A percentile compares a stretch with the other conserved stretches of the same genome.
These are phyloP conservation scores for Scaptomyza hsui DNA, from an alignment of 1,140 invertebrate species.

Conservation along the genomic window DNA sequence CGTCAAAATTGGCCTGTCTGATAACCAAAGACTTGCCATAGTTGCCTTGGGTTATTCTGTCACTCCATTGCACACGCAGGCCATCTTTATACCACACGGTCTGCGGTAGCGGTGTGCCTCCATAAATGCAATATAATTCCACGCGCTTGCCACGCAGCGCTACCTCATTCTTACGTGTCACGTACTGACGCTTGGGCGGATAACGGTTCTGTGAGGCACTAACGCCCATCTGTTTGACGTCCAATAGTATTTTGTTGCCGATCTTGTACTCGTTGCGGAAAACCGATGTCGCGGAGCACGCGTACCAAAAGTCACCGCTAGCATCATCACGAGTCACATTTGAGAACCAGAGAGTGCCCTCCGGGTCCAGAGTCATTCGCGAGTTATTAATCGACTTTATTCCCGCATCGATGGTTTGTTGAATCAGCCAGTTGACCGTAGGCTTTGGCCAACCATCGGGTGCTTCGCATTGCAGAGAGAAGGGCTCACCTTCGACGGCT, in stretches of 20 bases:
- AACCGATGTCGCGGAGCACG: conserved; percentile 93
- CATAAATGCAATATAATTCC: conserved; percentile 94
- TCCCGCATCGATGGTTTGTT: conserved; percentile 88
- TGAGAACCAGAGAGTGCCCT: conserved; percentile 97
- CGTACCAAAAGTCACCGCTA: conserved; percentile 92
- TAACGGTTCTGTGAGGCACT: conserved; percentile 91
- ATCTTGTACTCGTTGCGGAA: conserved; percentile 96
- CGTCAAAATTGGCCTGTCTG: conserved; percentile 92
- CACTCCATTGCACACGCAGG: conserved; percentile 87
- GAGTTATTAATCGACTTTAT: conserved; percentile 96
- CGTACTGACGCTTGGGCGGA: conserved; percentile 91
- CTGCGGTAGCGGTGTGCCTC: conserved; percentile 93
- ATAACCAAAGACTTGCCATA: conserved; percentile 97
- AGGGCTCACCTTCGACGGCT: conserved; percentile 94
- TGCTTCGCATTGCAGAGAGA: conserved; percentile 93
- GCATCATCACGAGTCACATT: conserved; percentile 95
- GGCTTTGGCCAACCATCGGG: conserved; percentile 98
- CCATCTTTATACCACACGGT: conserved; percentile 94
- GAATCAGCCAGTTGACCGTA: conserved; percentile 96
- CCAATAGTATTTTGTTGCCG: conserved; percentile 91
- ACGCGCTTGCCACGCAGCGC: conserved; percentile 92
- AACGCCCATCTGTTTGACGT: conserved; percentile 91
- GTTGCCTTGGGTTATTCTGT: conserved; percentile 92
- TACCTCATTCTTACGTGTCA: conserved; percentile 93
- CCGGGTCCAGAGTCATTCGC: conserved; percentile 96